phyloP scores from a whole-genome alignment of 2,113 vertebrate species.

The Apteryx owenii region DNA sequence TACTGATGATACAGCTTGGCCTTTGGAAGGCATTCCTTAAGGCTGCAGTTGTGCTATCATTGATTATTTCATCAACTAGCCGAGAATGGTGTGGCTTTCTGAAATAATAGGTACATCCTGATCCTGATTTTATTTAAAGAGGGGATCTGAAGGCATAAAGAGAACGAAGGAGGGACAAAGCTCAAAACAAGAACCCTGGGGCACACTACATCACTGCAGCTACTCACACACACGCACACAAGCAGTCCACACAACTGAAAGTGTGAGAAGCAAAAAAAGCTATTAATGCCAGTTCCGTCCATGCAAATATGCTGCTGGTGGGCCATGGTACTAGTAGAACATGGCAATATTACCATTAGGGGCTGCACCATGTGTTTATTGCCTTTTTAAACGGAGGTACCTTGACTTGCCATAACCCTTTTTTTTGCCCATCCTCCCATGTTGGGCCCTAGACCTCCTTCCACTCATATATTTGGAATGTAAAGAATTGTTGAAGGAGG shows the following conservation, averaged over 20 bases:
- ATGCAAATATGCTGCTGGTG: not conserved
- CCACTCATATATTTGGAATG: not conserved
- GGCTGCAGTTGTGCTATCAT: not conserved
- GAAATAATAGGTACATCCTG: not conserved
- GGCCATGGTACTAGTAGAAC: not conserved
- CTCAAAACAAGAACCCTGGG: not conserved
- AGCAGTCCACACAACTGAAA: accelerated
- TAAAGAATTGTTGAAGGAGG: not conserved
- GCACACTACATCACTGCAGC: not conserved
- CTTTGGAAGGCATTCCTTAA: not conserved
- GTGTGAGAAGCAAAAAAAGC: not conserved
- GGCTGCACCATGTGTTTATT: not conserved
- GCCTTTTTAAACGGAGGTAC: not conserved
- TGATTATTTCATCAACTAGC: not conserved
- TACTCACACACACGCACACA: not conserved
- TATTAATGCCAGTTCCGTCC: not conserved
- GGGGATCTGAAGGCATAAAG: not conserved
- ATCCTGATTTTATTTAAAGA: not conserved
- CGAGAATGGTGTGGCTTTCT: not conserved
- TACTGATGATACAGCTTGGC: not conserved
- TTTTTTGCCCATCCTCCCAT: not conserved
- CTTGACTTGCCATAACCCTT: not conserved
- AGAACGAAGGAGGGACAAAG: not conserved
- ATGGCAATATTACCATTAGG: not conserved
- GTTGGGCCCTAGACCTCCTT: not conserved